Evolutionary conservation across 2,888 invertebrate genomes (phyloP).

Genomic region (Cinara cedri): DNA sequence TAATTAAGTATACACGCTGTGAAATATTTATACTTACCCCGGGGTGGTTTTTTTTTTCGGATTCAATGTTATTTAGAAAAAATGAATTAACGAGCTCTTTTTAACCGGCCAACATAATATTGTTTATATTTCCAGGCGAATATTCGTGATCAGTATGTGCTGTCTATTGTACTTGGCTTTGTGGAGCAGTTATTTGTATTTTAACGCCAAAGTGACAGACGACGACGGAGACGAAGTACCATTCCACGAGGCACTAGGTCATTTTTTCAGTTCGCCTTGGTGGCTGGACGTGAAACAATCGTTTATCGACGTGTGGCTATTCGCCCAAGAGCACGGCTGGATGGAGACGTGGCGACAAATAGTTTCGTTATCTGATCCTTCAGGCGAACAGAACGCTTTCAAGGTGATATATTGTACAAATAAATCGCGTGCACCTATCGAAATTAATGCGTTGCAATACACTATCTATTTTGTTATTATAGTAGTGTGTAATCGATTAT

Average conservation of each 20-base stretch:
- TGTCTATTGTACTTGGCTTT: slow-evolving; percentile 73
- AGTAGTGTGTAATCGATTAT: no score
- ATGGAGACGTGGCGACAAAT: slow-evolving; percentile 85
- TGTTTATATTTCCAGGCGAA: slow-evolving; percentile 65
- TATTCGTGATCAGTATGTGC: slow-evolving; percentile 69
- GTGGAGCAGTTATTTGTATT: slow-evolving; percentile 82
- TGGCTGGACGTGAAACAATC: slow-evolving; percentile 81
- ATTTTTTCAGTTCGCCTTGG: slow-evolving; percentile 86
- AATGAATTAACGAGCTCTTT: not conserved
- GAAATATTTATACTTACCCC: no score
- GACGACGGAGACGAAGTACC: slow-evolving; percentile 86
- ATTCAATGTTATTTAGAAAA: slow-evolving; percentile 17
- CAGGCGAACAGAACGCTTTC: slow-evolving; percentile 88
- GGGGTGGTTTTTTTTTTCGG: no score
- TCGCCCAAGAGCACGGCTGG: slow-evolving; percentile 86
- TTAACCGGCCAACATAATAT: not conserved
- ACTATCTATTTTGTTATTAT: no score
- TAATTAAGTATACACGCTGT: not conserved
- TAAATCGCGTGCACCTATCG: no score
- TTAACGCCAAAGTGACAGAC: slow-evolving; percentile 85
- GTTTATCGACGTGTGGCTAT: slow-evolving; percentile 76
- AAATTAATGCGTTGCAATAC: no score
- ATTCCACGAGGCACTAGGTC: slow-evolving; percentile 83
- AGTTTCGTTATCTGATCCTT: slow-evolving; percentile 84
- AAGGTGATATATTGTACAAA: no score